phyloP scores from a whole-genome alignment of 35 echinoderm and acorn worm species.

The Anneissia japonica region DNA sequence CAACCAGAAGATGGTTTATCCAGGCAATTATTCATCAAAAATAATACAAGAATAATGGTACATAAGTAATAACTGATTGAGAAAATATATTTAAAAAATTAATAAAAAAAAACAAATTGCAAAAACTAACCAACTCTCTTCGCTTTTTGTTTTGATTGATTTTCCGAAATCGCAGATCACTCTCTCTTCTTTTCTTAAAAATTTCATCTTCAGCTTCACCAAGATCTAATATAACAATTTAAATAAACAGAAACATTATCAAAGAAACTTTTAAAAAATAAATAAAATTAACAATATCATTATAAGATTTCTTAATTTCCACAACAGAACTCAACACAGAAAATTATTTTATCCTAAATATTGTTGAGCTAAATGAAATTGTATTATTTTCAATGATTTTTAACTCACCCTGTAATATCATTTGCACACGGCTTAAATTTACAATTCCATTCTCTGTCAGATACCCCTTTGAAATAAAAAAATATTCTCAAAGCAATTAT shows the following conservation, averaged over 20 bases:
- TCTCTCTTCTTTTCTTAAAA: constrained; percentile 84
- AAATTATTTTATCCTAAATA: too few species aligned
- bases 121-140: constrained; percentile 39
- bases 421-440: constrained; percentile 71
- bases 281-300: not conserved
- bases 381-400: too few species aligned
- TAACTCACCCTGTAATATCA: constrained; percentile 67
- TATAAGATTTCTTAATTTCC: not conserved
- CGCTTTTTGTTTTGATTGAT: constrained; percentile 55
- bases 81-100: not conserved
- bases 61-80: not conserved
- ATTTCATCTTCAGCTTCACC: constrained; percentile 90
- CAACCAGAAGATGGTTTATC: too few species aligned
- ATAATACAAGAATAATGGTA: too few species aligned
- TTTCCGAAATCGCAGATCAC: constrained; percentile 58
- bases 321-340: too few species aligned
- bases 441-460: constrained; percentile 92
- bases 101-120: not conserved
- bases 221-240: constrained; percentile 35
- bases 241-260: too few species aligned
- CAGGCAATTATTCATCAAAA: too few species aligned
- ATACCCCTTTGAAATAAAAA: constrained; percentile 60
- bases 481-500: not conserved
- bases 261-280: too few species aligned
- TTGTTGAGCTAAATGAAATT: too few species aligned